phyloP scores from a whole-genome alignment of 2,888 invertebrate genomes.

The Diarsia brunnea region DNA sequence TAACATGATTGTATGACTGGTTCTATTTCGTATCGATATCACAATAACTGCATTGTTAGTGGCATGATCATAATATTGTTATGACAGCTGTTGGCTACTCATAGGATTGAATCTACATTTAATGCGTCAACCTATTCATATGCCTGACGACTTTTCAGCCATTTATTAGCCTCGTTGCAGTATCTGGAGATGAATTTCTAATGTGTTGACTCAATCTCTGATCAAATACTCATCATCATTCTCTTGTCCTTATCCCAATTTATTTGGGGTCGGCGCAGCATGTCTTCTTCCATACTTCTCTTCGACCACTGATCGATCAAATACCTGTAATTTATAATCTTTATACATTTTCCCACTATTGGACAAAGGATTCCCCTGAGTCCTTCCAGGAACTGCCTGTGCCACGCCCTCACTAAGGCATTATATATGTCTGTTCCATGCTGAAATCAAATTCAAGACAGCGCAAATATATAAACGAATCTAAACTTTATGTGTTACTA shows the following conservation, averaged over 20 bases:
- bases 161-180: background rate
- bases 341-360: background rate
- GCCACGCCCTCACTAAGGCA: too few relatives aligned
- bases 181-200: background rate
- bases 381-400: background rate
- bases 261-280: too few relatives aligned
- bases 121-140: constrained; percentile 7
- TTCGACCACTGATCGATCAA: background rate
- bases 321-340: background rate
- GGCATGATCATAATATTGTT: constrained; percentile 27
- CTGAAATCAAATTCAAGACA: background rate
- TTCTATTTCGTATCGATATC: background rate
- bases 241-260: too few relatives aligned
- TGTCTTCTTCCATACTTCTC: too few relatives aligned
- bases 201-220: too few relatives aligned
- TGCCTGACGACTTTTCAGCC: background rate
- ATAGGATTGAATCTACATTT: background rate
- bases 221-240: too few relatives aligned
- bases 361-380: background rate
- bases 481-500: background rate
- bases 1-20: constrained; percentile 14
- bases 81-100: background rate
- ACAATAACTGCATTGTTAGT: constrained; percentile 31
- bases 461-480: background rate
- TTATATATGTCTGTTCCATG: too few relatives aligned